Evolutionary conservation across 2,888 invertebrate genomes (phyloP).

Genomic region (Lasioglossum zephyrum): DNA sequence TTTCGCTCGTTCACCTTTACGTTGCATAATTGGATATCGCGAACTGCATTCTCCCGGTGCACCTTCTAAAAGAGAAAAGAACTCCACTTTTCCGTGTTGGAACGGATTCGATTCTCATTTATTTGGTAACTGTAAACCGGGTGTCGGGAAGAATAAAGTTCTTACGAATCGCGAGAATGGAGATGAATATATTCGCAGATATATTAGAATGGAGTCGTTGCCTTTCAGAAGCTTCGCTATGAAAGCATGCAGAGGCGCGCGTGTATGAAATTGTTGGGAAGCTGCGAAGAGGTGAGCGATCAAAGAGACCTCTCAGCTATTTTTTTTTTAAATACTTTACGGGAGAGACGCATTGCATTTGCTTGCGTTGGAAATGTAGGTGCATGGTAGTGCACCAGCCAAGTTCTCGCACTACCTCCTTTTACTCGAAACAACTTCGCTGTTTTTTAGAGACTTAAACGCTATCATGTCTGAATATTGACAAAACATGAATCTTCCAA

Average conservation of each 20-base stretch:
- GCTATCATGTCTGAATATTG: no score
- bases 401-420: no score
- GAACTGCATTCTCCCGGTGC: constrained; percentile 13
- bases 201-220: background rate
- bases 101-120: background rate
- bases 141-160: background rate
- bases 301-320: background rate
- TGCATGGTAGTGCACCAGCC: no score
- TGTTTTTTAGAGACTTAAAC: no score
- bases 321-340: background rate
- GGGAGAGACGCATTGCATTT: background rate
- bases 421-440: no score
- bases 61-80: background rate
- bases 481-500: no score
- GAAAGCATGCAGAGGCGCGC: background rate
- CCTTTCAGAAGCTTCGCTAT: background rate
- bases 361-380: background rate
- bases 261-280: background rate
- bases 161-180: background rate
- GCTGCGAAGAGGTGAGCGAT: background rate
- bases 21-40: constrained; percentile 42
- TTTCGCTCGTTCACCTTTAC: constrained; percentile 34
- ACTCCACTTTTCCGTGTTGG: background rate
- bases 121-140: background rate
- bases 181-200: background rate